Conservation (phyloP, 2,888 invertebrate species). For the Melanostoma mellinum region DNA sequence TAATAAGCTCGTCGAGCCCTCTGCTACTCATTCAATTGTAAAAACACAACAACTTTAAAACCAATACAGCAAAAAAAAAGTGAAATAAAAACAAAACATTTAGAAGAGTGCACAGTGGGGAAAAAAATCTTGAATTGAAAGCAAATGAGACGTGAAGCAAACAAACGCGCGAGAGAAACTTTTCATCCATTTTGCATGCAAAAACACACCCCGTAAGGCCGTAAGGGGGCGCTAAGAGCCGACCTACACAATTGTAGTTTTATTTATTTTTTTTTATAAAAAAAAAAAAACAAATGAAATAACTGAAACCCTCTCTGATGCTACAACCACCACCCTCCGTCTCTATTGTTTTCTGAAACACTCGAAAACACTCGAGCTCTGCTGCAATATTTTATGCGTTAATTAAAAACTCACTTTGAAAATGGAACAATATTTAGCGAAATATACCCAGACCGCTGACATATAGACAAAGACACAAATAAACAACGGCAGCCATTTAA, state of each 20-base stretch:
- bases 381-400: constrained; percentile 56
- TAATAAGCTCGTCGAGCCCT: background rate
- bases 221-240: constrained; percentile 39
- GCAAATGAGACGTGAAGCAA: constrained; percentile 65
- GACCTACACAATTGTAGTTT: background rate
- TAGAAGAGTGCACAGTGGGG: background rate
- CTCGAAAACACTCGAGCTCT: constrained; percentile 44
- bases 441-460: constrained; percentile 40
- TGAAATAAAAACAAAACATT: constrained; percentile 3
- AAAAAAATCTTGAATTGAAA: constrained; percentile 47
- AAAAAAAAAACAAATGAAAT: too few species aligned
- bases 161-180: constrained; percentile 53
- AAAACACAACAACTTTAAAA: constrained; percentile 28
- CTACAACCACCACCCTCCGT: background rate
- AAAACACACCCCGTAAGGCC: constrained; percentile 9
- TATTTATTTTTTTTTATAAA: background rate
- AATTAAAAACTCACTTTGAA: constrained; percentile 65
- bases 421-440: constrained; percentile 60
- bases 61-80: constrained; percentile 14
- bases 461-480: constrained; percentile 17
- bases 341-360: constrained; percentile 43
- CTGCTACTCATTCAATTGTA: constrained; percentile 2
- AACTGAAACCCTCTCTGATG: background rate
- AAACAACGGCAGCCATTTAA: constrained; percentile 50
- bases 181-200: constrained; percentile 51